phyloP scores from a whole-genome alignment of 2,888 invertebrate species.

The Heliothis peltigera region DNA sequence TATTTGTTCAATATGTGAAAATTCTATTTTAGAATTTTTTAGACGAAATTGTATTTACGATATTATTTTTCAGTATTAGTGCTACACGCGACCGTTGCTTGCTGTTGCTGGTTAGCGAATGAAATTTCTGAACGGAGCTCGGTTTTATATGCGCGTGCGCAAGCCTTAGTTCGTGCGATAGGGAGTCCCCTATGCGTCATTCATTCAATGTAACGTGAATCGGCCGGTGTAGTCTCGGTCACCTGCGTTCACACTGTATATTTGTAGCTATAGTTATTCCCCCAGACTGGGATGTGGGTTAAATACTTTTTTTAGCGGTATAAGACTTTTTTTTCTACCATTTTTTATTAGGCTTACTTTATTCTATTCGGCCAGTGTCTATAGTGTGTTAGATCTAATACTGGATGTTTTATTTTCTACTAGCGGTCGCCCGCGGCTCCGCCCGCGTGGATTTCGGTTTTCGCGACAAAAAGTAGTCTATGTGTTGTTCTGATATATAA shows the following conservation, averaged over 20 bases:
- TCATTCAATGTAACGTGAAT: slow-evolving; percentile 65
- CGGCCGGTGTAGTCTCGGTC: slow-evolving; percentile 23
- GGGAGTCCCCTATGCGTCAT: slow-evolving; percentile 73
- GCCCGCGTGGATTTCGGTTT: too few species aligned
- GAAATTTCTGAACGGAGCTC: slow-evolving; percentile 38
- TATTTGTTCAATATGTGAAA: slow-evolving; percentile 25
- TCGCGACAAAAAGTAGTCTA: too few species aligned
- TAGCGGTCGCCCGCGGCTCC: too few species aligned
- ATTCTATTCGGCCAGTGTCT: too few species aligned
- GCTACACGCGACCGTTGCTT: slow-evolving; percentile 33
- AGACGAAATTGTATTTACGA: slow-evolving; percentile 20
- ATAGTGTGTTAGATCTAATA: too few species aligned
- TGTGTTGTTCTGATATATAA: too few species aligned
- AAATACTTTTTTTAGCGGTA: slow-evolving; percentile 13
- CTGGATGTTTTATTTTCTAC: too few species aligned
- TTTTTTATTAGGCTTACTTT: neutral
- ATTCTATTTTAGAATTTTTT: slow-evolving; percentile 40
- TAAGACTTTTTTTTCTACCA: neutral
- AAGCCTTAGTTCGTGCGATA: slow-evolving; percentile 57
- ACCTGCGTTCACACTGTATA: slow-evolving; percentile 35
- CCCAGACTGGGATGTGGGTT: slow-evolving; percentile 10
- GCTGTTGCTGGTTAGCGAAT: slow-evolving; percentile 59
- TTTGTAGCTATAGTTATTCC: slow-evolving; percentile 46
- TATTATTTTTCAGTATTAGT: slow-evolving; percentile 16
- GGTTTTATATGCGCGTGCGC: slow-evolving; percentile 66